These are phyloP conservation scores for Noturus placidus DNA, from an alignment of 2,113 vertebrate species.

Conservation along the genomic window DNA sequence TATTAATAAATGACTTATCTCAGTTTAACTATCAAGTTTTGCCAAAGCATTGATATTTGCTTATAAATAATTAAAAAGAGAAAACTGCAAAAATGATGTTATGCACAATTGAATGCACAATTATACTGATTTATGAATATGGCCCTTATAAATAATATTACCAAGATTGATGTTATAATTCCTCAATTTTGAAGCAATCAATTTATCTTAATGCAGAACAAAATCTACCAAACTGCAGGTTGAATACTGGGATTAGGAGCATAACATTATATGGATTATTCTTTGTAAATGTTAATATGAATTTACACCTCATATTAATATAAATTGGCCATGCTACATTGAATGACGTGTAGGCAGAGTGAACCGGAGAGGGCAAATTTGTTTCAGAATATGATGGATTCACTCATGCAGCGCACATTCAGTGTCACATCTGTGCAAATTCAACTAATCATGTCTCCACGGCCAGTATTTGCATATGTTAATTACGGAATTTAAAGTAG, in stretches of 20 bases:
- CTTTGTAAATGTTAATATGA: conserved; percentile 35
- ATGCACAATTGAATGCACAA: background rate
- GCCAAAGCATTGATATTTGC: background rate
- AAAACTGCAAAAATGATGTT: background rate
- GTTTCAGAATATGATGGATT: conserved; percentile 58
- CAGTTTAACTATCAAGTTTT: background rate
- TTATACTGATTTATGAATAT: background rate
- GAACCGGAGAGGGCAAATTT: conserved; percentile 55
- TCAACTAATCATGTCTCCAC: conserved; percentile 64
- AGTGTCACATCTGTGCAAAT: conserved; percentile 68
- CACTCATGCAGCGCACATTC: conserved; percentile 58
- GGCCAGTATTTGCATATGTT: conserved; percentile 74
- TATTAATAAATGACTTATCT: background rate
- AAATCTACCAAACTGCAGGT: conserved; percentile 17
- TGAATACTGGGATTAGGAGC: background rate
- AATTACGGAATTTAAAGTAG: conserved; percentile 63
- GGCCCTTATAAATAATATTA: background rate
- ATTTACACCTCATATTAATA: conserved; percentile 37
- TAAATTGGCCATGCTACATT: conserved; percentile 52
- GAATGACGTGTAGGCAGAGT: conserved; percentile 59
- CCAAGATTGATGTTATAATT: background rate
- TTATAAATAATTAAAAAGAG: background rate
- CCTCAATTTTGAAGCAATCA: background rate
- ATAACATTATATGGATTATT: background rate
- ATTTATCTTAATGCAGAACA: conserved; percentile 26